Evolutionary conservation across 2,797 vertebrate species (phyloP), one percentile per base, ranked within the genome.

Genomic region (Arnoldichthys spilopterus): DNA sequence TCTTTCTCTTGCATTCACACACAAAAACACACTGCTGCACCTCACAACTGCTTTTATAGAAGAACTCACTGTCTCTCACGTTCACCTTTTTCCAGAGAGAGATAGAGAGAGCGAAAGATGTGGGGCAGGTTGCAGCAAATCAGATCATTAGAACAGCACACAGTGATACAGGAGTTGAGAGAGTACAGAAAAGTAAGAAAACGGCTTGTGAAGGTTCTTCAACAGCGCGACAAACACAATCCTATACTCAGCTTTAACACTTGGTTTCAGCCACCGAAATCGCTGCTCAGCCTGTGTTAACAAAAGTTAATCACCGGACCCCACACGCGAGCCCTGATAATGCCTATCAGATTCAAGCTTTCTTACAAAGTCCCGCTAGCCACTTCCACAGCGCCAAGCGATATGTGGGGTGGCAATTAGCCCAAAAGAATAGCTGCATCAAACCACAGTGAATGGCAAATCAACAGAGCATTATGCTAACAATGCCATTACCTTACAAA

Each of bases 401-500:
- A 51, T 84, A 74, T 79, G 83, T 79, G 81, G 73, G 43, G 59
- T 63, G 72, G 85, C 85, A 86, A 86, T 86, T 86, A 86, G 81
- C 78, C 78, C 78, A 59, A 76, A 83, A 81, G 78, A 84, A 81
- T 77, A 72, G 81, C 81, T 70, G 58, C 43, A 81, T 82, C 80
- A 82, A 74, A 79, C 73, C 69, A 73, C 40, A 24, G 22, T 67
- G 71, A 84, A 83, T 69, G 77, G 76, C 70, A 86, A 86, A 86
- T 83, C 83, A 86, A 79, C 51, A 67, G 72, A 79, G 77, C 76
- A 84, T 83, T 84, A 83, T 86, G 83, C 83, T 81, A 86, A 85
- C 85, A 86, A 85, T 80, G 82, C 82, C 76, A 80, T 85, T 85
- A 83, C 82, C 74, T 76, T 64, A 76, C 76, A 83, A 82, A 85